Base-by-base conservation (phyloP, 2,113 vertebrate species). In the Phalacrocorax carbo region DNA sequence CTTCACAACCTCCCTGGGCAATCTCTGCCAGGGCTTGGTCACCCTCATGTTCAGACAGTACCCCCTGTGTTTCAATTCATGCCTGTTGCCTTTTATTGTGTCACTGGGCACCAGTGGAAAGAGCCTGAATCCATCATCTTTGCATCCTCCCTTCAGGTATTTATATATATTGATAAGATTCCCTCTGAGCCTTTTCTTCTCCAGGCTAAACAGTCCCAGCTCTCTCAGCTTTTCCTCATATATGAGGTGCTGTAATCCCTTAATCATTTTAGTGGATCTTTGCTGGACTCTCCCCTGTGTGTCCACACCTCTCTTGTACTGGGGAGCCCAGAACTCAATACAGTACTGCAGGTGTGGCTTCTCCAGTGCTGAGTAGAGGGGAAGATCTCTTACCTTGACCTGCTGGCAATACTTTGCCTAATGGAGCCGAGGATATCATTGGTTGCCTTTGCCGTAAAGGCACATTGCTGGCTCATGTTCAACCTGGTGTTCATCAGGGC, bases 401-500 rank as follows among this genome's bases (percentile, higher is more conserved):
- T 78, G 15, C 36, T 60, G 32, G 3, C 44, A 20, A 3, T 51
- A 13, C 58, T 65, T 73, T 38, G 34, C 5, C 26, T 55, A 46
- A 26, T 9, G 18, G 40, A 65, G 60, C 29, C 5, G 27, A 22
- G 42, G 27, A 5, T 38, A 13, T 5, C 52, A n/a, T 19, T n/a
- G 29, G 7, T 22, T 7, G 1, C 2, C 61, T 23, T n/a, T 8
- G 23, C 42, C 1, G 1, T 4, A 34, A 58, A 15, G 29, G 23
- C 30, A 77, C 44, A 15, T 29, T 68, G n/a, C 7, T 23, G 44
- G 23, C 5, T 69, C 18, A 20, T 20, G 20, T 30, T 30, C 52
- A 77, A 30, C 40, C 30, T 30, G 46, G 55, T 52, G 6, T 23
- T 42, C 36, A 52, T 21, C 29, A 49, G 65, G 17, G 32, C 3